These are phyloP conservation scores for Eubasilissa splendida DNA, from an alignment of 2,888 invertebrate species.

Conservation along the genomic window DNA sequence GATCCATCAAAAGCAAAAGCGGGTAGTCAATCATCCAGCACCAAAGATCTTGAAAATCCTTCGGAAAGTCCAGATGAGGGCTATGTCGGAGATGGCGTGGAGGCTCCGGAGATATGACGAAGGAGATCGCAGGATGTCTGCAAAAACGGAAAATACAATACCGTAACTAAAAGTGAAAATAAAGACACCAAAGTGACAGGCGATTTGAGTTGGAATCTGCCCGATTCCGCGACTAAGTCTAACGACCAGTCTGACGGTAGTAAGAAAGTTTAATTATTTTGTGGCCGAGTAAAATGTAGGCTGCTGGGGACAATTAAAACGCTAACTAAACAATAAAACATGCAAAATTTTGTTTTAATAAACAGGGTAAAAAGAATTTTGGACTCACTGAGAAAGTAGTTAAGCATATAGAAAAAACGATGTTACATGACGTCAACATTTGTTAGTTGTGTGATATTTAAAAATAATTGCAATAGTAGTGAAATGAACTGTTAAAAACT, in stretches of 20 bases:
- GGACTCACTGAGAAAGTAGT: conserved; percentile 9
- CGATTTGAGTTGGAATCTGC: conserved; percentile 52
- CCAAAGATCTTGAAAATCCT: conserved; percentile 71
- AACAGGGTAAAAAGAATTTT: conserved; percentile 39
- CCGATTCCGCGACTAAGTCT: conserved; percentile 37
- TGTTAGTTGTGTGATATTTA: background rate
- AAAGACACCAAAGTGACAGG: conserved; percentile 50
- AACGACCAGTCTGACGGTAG: conserved; percentile 38
- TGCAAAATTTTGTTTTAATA: conserved; percentile 20
- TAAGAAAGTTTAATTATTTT: conserved; percentile 42
- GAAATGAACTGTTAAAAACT: background rate
- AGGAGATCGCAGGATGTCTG: conserved; percentile 66
- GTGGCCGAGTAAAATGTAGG: too few relatives aligned
- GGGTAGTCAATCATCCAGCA: conserved; percentile 68
- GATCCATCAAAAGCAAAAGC: conserved; percentile 68
- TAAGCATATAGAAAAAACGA: conserved; percentile 9
- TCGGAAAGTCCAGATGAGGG: conserved; percentile 92
- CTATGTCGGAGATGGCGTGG: conserved; percentile 83
- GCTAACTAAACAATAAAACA: background rate
- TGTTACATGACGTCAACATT: background rate
- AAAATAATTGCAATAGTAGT: conserved; percentile 5
- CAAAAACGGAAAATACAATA: conserved; percentile 44
- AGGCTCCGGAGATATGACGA: conserved; percentile 81
- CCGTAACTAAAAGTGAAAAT: conserved; percentile 46
- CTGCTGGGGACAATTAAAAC: too few relatives aligned